Conservation (phyloP, 2,888 invertebrate species). For the Fabriciana adippe region DNA sequence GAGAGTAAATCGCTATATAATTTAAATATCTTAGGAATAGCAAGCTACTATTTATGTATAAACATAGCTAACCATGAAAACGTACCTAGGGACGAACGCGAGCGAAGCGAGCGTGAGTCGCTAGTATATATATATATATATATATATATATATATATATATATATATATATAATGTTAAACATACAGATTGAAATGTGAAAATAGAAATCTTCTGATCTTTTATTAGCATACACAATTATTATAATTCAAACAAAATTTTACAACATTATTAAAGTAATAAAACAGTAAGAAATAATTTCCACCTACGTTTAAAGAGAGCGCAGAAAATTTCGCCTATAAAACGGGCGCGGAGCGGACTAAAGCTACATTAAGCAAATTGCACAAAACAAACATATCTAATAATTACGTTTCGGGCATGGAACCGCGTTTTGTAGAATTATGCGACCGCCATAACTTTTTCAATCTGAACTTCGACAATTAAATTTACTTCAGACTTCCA, state of each 20-base stretch:
- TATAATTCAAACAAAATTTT: slow-evolving; percentile 42
- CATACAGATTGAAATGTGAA: neutral
- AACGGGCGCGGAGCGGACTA: slow-evolving; percentile 53
- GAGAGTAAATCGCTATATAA: no score
- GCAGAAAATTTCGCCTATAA: slow-evolving; percentile 59
- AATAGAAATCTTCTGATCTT: neutral
- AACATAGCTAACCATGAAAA: no score
- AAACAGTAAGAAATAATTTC: slow-evolving; percentile 64
- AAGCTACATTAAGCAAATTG: slow-evolving; percentile 73
- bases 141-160: no score
- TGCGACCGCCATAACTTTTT: slow-evolving; percentile 77
- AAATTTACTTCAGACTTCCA: slow-evolving; percentile 72
- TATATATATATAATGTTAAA: no score
- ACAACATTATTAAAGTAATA: slow-evolving; percentile 52
- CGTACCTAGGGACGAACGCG: no score
- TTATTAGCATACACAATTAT: slow-evolving; percentile 1
- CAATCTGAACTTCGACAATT: slow-evolving; percentile 80
- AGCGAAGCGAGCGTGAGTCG: no score
- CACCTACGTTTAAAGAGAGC: slow-evolving; percentile 58
- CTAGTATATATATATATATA: no score
- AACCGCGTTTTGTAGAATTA: slow-evolving; percentile 68
- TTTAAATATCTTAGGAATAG: no score
- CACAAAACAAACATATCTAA: slow-evolving; percentile 69
- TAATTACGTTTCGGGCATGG: slow-evolving; percentile 64
- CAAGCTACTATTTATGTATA: no score